Base-by-base conservation (phyloP, 2,113 vertebrate species). In the Mastomys coucha region DNA sequence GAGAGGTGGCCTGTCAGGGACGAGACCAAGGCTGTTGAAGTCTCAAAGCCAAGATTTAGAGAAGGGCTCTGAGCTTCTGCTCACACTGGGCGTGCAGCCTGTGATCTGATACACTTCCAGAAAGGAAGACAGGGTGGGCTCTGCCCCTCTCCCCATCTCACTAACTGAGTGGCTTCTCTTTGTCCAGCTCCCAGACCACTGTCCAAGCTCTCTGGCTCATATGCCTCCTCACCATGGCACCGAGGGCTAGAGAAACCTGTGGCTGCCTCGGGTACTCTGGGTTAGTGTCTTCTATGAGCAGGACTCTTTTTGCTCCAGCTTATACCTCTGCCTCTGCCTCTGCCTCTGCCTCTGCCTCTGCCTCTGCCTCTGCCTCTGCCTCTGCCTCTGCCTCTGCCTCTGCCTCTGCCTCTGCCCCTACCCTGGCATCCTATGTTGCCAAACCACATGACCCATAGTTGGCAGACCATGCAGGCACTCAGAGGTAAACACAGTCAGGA, bases 171-270 rank as follows among this genome's bases (percentile, higher is more conserved):
- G 9, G 3, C 36, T 81, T 5, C 36, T 49, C 45, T 33, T 17
- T 19, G 1, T 1, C 39, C n/a, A 65, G 82, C n/a, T 20, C 26
- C 26, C 3, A 3, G 13, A 5, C 51, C 7, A 0, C 67, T 28
- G 7, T 11, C n/a, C 1, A 14, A 36, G 14, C 5, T 8, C 39
- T 63, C 39, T 14, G 45, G 60, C 36, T 28, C 36, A 39, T 33
- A 5, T 7, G n/a, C 0, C 5, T 24, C 4, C 22, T 13, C 19
- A 28, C 65, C 4, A 0, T 1, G 24, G 56, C 10, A 5, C 45
- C 72, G 20, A 31, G 6, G 2, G 76, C 78, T 36, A 31, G 53
- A 14, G 6, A 53, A 39, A 20, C 53, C 39, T 17, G 31, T 17
- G 20, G 33, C 56, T 49, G 39, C 81, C 73, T 33, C 33, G 31